These are phyloP conservation scores for Apodemia duryi DNA, from an alignment of 2,888 invertebrate species.

Conservation along the genomic window DNA sequence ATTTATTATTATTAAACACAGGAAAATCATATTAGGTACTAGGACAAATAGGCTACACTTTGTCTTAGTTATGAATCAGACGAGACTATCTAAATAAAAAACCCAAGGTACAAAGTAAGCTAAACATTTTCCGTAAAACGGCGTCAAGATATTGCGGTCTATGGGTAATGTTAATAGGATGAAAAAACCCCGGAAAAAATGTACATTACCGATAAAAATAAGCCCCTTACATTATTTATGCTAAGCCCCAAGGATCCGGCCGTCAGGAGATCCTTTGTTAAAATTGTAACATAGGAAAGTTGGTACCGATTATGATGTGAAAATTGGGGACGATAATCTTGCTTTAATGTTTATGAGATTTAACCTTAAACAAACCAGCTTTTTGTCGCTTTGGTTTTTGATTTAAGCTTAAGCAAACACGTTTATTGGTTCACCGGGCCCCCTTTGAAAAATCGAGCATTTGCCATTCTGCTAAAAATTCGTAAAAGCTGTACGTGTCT, in stretches of 20 bases:
- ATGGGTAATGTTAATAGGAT: constrained; percentile 11
- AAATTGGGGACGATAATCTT: not conserved
- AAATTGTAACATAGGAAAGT: constrained; percentile 2
- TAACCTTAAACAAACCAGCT: no score
- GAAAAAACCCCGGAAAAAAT: constrained; percentile 10
- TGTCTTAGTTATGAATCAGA: no score
- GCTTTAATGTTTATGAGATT: not conserved
- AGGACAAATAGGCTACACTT: no score
- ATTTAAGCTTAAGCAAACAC: no score
- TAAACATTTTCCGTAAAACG: not conserved
- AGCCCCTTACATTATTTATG: constrained; percentile 12
- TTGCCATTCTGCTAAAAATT: no score
- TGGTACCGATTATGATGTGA: not conserved
- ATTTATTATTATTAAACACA: no score
- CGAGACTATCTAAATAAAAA: not conserved
- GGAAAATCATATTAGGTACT: no score
- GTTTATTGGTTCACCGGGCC: no score
- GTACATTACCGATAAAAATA: constrained; percentile 14
- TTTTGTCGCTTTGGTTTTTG: no score
- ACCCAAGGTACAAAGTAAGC: not conserved
- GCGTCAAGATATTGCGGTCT: constrained; percentile 8
- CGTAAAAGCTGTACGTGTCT: no score
- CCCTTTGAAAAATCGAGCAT: no score
- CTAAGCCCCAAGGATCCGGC: constrained; percentile 2
- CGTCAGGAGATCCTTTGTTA: constrained; percentile 1